Base-by-base conservation (phyloP, 92 coral and sea anemone species). In the Porites cylindrica region DNA sequence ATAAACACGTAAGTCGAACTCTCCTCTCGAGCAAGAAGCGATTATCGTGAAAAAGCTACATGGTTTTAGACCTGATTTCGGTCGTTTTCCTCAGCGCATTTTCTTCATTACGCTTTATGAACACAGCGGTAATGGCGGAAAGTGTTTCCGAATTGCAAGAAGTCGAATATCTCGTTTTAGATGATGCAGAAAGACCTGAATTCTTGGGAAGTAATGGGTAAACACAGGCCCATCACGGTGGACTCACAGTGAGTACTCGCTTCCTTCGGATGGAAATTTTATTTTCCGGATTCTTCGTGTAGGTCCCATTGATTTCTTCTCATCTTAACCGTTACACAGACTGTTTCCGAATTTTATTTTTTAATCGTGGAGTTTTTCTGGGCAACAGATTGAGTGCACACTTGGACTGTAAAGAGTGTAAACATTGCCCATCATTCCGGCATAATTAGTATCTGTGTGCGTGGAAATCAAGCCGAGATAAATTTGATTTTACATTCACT, bases 161-260 rank as follows among this genome's bases (percentile, higher is more conserved):
- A 51, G 19, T 23, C n/a, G 24, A 70, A 67, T 82, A 66, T 82
- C 51, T 82, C 68, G 47, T 79, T 50, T 50, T 38, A 70, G 38
- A 82, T 69, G 21, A 43, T 32, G 20, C 68, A 43, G 77, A 70
- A 82, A 14, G 66, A 38, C 86, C 68, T 38, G 50, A 82, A 66
- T 66, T 70, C 61, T 77, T 38, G 32, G 78, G 78, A 62, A 82
- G 32, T 38, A 50, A 32, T 26, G 51, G 86, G 68, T 82, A 66
- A 82, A 38, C n/a, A 20, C 77, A 23, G 24, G 24, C 24, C 24
- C 29, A 68, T 50, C 14, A 17, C 24, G 1, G 8, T 52, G 53
- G 58, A 23, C 76, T 67, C 65, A 66, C 59, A 81, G 85, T 81
- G 76, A 81, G 85, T 81, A 81, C 26, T 20, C 24, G 24, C 24